Conservation (phyloP, 1,140 invertebrate genomes). For the Drosophila jambulina region DNA sequence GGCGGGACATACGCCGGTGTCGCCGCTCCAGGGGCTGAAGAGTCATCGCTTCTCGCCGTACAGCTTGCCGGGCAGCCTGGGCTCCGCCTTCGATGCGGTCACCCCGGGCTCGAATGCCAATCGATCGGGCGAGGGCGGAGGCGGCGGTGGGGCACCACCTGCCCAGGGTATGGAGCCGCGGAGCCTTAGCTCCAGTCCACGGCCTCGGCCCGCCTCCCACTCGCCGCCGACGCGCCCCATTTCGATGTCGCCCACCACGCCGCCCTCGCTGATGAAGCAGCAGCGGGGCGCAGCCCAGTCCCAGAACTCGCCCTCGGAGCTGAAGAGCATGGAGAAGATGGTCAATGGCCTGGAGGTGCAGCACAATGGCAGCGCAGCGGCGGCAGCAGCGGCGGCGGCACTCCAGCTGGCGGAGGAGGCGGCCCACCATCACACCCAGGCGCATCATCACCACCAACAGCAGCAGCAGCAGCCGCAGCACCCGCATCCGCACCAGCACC, state of each 20-base stretch:
- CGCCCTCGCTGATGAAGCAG: slow-evolving; percentile 80
- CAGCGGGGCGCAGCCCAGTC: slow-evolving; percentile 6
- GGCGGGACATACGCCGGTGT: slow-evolving; percentile 86
- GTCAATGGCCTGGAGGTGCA: slow-evolving; percentile 96
- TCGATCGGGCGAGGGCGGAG: slow-evolving; percentile 52
- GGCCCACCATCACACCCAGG: slow-evolving; percentile 60
- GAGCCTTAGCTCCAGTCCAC: slow-evolving; percentile 89
- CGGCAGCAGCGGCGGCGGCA: slow-evolving; percentile 60
- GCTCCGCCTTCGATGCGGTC: slow-evolving; percentile 94
- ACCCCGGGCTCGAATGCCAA: slow-evolving; percentile 88
- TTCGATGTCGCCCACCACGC: slow-evolving; percentile 86
- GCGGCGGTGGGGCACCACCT: slow-evolving; percentile 37
- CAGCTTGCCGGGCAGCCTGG: slow-evolving; percentile 89
- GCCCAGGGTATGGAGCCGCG: slow-evolving; percentile 83
- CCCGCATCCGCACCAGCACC: slow-evolving; percentile 47
- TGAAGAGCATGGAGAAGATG: slow-evolving; percentile 98
- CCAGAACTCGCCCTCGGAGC: slow-evolving; percentile 88
- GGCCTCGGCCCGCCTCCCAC: slow-evolving; percentile 87
- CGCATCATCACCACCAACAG: slow-evolving; percentile 51
- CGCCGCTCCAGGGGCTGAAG: slow-evolving; percentile 86
- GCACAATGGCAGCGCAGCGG: slow-evolving; percentile 78
- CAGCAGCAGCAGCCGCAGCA: slow-evolving; percentile 34
- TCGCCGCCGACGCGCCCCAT: slow-evolving; percentile 86
- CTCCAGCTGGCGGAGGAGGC: slow-evolving; percentile 62
- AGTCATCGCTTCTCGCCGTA: slow-evolving; percentile 92